phyloP scores from a whole-genome alignment of 2,797 vertebrate species.

The Pithecia hirsuta region DNA sequence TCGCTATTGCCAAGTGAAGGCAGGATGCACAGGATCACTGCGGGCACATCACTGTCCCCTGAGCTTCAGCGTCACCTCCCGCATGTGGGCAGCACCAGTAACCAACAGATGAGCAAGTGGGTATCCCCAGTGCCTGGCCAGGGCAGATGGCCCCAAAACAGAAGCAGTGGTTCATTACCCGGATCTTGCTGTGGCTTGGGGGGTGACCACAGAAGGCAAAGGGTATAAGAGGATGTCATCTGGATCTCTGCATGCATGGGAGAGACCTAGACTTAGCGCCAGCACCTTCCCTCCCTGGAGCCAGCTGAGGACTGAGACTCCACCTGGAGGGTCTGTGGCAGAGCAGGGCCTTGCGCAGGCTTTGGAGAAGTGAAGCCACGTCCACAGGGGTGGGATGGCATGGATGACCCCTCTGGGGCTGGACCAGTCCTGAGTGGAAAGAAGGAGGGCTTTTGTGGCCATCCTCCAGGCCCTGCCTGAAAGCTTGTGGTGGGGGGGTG shows the following conservation, averaged over 20 bases:
- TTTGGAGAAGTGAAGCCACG: not conserved
- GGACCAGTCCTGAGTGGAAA: not conserved
- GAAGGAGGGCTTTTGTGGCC: too few species aligned
- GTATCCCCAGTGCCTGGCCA: not conserved
- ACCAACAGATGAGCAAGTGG: too few species aligned
- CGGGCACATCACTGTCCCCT: too few species aligned
- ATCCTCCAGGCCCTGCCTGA: not conserved
- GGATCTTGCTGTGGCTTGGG: not conserved
- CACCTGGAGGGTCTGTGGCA: too few species aligned
- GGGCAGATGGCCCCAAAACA: accelerated
- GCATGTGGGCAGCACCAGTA: accelerated
- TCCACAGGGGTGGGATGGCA: too few species aligned
- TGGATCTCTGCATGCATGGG: not conserved
- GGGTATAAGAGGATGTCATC: not conserved
- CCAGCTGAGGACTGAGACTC: not conserved
- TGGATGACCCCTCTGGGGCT: not conserved
- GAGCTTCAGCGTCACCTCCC: not conserved
- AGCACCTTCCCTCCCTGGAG: not conserved
- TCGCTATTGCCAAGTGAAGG: not conserved
- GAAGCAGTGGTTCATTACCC: not conserved
- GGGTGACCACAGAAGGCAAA: not conserved
- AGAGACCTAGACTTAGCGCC: accelerated
- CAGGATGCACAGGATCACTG: not conserved
- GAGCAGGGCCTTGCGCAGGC: not conserved
- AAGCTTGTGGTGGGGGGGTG: not conserved